Evolutionary conservation across 2,113 vertebrate genomes (phyloP), one percentile per base, ranked within the genome.

Genomic region (Rhynchomys soricoides): DNA sequence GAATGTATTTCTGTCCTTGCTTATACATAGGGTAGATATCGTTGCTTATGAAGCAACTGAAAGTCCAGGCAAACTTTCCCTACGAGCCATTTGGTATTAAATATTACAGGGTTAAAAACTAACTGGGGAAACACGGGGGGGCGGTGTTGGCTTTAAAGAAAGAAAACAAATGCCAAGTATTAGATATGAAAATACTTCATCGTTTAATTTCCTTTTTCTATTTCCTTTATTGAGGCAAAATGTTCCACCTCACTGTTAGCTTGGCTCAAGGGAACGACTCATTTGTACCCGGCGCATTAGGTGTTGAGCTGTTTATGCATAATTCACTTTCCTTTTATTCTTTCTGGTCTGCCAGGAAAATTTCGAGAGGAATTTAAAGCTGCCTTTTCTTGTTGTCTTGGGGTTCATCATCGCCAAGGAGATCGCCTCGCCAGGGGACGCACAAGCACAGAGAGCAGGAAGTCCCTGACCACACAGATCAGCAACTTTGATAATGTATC

Each of bases 281-380:
- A 12, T 66, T 77, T 88, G 15, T 45, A 86, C 10, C 19, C 52
- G 83, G 40, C 22, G 34, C 37, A 5, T 81, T 62, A 57, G 96
- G 85, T 96, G 45, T 85, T 64, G 52, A 97, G 97, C 64, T 19
- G 10, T 94, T 97, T 74, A 81, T 1, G 22, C 22, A 75, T 66
- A 90, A 31, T 86, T 62, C 50, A 40, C 96, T 97, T 98, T 96
- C 73, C 98, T 96, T 73, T 93, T 64, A 34, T 70, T 96, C 95
- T 98, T 83, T 93, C 96, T 86, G 98, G 40, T 48, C 95, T 94
- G 86, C 87, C 98, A 99, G 99, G 99, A 89, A 99, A 99, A 98
- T 99, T 99, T 95, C 99, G 99, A 64, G 99, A 99, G 96, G 99
- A 99, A 98, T 99, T 99, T 97, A 99, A 99, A 98, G 99, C 99